Conservation (phyloP, 64 coral and sea anemone species). For the Dendronephthya gigantea region DNA sequence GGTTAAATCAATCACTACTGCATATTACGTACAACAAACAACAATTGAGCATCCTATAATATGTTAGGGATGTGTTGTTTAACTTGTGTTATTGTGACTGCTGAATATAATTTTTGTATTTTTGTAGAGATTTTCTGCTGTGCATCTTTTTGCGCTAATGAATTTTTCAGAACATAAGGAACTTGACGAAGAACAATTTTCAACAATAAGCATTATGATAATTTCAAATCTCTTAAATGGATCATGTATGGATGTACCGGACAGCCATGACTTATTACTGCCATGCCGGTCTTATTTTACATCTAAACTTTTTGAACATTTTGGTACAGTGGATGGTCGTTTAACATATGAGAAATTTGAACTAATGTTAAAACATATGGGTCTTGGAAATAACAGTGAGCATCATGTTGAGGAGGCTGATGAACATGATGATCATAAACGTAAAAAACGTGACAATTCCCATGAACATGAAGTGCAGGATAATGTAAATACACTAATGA, state of each 20-base stretch:
- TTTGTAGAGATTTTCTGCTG: background rate
- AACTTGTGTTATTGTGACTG: too few relatives aligned
- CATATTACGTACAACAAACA: too few relatives aligned
- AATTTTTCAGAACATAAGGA: background rate
- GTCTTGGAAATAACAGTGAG: background rate
- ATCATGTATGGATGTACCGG: background rate
- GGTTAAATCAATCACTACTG: too few relatives aligned
- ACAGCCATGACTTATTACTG: background rate
- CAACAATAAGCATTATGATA: background rate
- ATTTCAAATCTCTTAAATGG: background rate
- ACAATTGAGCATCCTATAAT: too few relatives aligned
- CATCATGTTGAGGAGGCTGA: background rate
- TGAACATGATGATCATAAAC: background rate
- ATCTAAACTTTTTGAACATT: background rate
- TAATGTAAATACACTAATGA: background rate
- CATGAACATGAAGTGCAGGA: background rate
- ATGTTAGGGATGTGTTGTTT: too few relatives aligned
- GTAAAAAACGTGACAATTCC: background rate
- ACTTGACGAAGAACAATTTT: background rate
- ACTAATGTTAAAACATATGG: background rate
- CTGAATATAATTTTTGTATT: background rate
- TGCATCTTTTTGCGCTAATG: background rate
- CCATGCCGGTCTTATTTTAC: background rate
- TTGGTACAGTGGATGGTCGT: background rate
- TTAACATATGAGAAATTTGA: background rate